These are phyloP conservation scores for Heliconius hewitsoni DNA, from an alignment of 1,140 invertebrate species.

Conservation along the genomic window DNA sequence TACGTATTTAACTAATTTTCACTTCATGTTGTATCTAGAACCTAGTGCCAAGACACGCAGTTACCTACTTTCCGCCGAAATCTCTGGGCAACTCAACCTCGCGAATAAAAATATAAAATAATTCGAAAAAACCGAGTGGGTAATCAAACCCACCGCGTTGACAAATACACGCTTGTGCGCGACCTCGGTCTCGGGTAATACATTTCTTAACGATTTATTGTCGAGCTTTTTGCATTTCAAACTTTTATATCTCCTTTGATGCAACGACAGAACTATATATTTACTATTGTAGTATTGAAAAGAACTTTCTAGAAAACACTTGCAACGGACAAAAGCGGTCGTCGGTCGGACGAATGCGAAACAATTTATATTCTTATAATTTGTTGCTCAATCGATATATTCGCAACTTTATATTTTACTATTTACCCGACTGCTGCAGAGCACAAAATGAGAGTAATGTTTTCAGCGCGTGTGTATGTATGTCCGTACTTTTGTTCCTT, in stretches of 20 bases:
- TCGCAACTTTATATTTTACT: background rate
- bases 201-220: slow-evolving; percentile 3
- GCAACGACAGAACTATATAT: background rate
- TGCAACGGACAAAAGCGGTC: background rate
- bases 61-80: background rate
- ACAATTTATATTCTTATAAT: slow-evolving; percentile 11
- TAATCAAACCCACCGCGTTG: background rate
- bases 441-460: too few relatives aligned
- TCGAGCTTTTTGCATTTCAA: background rate
- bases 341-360: background rate
- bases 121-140: background rate
- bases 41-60: background rate
- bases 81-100: background rate
- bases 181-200: too few relatives aligned
- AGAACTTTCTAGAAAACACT: slow-evolving; percentile 8
- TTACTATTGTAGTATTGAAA: background rate
- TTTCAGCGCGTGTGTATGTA: too few relatives aligned
- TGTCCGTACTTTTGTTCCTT: too few relatives aligned
- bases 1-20: background rate
- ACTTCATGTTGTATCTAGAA: background rate
- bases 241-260: slow-evolving; percentile 5
- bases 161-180: background rate
- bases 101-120: background rate
- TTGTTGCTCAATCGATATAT: slow-evolving; percentile 24
- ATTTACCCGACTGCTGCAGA: background rate